Evolutionary conservation across 2,113 vertebrate species (phyloP).

Genomic region (Tragelaphus buxtoni): DNA sequence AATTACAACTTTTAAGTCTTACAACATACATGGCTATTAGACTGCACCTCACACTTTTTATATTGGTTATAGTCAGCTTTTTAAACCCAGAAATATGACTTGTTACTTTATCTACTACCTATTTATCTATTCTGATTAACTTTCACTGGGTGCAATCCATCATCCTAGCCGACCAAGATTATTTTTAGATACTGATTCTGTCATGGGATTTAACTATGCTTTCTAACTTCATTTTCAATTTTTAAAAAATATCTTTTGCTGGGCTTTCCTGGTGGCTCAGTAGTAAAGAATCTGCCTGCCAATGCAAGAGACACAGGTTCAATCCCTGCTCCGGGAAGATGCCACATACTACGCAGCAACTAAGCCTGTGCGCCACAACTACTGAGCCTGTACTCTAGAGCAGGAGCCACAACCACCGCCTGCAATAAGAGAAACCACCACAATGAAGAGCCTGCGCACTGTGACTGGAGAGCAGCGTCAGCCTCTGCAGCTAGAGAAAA

Average conservation of each 20-base stretch:
- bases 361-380: not conserved
- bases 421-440: not conserved
- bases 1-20: not conserved
- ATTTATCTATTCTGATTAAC: not conserved
- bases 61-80: not conserved
- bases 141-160: conserved; percentile 4
- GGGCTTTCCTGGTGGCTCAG: not conserved
- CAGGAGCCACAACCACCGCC: not conserved
- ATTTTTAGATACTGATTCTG: conserved; percentile 41
- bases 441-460: not conserved
- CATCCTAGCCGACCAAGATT: not conserved
- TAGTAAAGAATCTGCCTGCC: not conserved
- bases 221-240: conserved; percentile 19
- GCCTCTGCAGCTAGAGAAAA: not conserved
- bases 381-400: not conserved
- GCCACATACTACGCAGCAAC: not conserved
- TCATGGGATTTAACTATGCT: conserved; percentile 19
- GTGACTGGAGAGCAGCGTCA: not conserved
- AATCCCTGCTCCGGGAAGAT: not conserved
- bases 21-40: not conserved
- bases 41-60: not conserved
- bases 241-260: not conserved
- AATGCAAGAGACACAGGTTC: not conserved
- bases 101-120: not conserved
- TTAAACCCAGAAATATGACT: not conserved